Evolutionary conservation across 2,113 vertebrate species (phyloP), one percentile per base, ranked within the genome.

Genomic region (Lagopus leucura): DNA sequence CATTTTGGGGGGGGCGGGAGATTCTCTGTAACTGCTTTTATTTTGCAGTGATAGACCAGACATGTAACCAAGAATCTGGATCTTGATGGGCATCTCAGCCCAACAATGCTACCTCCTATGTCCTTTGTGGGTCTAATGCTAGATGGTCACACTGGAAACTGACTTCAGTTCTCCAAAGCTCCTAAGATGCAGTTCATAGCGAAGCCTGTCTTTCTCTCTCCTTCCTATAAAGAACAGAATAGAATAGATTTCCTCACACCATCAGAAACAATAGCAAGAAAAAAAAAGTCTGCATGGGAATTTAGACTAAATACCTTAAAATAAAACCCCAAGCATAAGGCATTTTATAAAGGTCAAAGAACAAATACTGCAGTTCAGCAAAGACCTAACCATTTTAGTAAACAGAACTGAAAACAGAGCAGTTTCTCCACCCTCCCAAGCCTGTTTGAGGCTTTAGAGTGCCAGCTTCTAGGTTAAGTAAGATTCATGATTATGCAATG

Each of bases 271-370:
- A 85, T 15, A 71, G 72, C 17, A 80, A 64, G 55, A 85, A 91
- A 94, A 50, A 89, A 54, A 52, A 89, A 74, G 45, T 74, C 34
- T 57, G 28, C 48, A 3, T 11, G 67, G 17, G 38, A 86, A 60
- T 91, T 91, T 58, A 82, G 25, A 67, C 42, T 14, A 32, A 82
- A 64, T 64, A 13, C 25, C 69, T 85, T 85, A 54, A 92, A 93
- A 88, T 71, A 81, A 86, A 6, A 16, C 21, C 47, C 19, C 28
- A 75, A 86, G 43, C 18, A 50, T 32, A 71, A 60, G 20, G 47
- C 8, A 27, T 88, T 91, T 90, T 86, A 30, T 75, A 92, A 94
- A 92, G 50, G 78, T 83, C 55, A 92, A 54, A 79, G 71, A 85
- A 80, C 38, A 94, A 90, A 80, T 52, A 82, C 10, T 60, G 25